A percentile compares a stretch with the other conserved stretches of the same genome.
Conservation (phyloP, 2,888 invertebrate genomes). For the Liodrosophila aerea region DNA sequence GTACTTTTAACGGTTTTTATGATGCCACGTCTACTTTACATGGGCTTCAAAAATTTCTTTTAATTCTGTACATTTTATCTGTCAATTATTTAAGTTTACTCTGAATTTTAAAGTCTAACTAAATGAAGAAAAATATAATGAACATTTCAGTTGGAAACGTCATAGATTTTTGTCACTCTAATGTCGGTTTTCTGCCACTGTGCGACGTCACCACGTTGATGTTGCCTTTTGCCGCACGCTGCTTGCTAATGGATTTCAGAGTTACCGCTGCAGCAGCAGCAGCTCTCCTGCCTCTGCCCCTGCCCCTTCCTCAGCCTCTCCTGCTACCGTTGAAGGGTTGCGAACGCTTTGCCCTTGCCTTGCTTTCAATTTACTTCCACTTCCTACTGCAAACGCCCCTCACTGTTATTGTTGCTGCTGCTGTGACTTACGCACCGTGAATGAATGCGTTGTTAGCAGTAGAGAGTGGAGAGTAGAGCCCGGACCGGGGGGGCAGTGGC, state of each 20-base stretch:
- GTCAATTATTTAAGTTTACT: no score
- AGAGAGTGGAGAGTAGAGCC: not conserved
- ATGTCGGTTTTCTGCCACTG: no score
- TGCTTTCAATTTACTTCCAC: conserved; percentile 76
- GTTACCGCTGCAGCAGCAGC: conserved; percentile 41
- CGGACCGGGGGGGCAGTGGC: conserved; percentile 4
- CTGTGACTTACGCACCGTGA: conserved; percentile 77
- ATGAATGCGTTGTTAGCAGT: conserved; percentile 65
- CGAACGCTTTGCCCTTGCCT: conserved; percentile 59
- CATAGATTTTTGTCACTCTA: no score
- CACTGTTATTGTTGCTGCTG: conserved; percentile 47
- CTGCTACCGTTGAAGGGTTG: conserved; percentile 72
- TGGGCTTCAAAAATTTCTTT: no score
- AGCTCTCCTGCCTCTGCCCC: conserved; percentile 6
- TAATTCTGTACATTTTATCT: no score
- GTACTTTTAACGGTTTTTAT: no score
- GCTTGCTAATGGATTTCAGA: conserved; percentile 74
- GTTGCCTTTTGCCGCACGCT: conserved; percentile 59
- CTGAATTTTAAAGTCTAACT: no score
- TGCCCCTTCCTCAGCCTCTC: conserved; percentile 27
- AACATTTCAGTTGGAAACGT: no score
- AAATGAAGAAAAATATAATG: no score
- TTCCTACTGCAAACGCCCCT: conserved; percentile 46
- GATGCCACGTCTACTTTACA: no score
- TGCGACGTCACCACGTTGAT: conserved; percentile 8